Evolutionary conservation across 2,888 invertebrate species (phyloP), one percentile per base, ranked within the genome.

Genomic region (Mayetiola destructor): DNA sequence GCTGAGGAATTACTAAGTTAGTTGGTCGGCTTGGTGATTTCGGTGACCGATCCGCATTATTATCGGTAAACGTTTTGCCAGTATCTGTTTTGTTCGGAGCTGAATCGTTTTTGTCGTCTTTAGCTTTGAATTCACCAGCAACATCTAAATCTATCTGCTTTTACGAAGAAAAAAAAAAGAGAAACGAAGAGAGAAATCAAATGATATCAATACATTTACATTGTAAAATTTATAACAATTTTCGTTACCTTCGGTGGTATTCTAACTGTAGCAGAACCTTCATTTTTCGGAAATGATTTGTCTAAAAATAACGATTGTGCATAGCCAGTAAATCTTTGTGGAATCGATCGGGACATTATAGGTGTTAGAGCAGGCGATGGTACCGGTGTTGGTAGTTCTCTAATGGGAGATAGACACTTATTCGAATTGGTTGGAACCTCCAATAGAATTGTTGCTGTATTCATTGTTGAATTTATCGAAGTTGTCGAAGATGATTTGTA

Each of bases 321-420:
- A 40, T 21, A 56, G 8, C 42, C 39, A 18, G 42, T 18, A 39
- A 42, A 56, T 56, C 69, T 64, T 55, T 66, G 65, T 21, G 64
- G 65, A n/a, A n/a, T n/a, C n/a, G n/a, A n/a, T 61, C 77, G 66
- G 21, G 73, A 70, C 76, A 79, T 76, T 20, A 84, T 73, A 0
- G 85, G 85, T 1, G 84, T 84, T 14, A 84, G 76, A 16, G 82
- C 75, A 3, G 84, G 84, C 14, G 82, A 81, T 14, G 84, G 84
- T 56, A 82, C 75, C 5, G 84, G 84, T 4, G 85, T 85, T 3
- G 86, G 86, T 63, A 86, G 76, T 70, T 86, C 86, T 62, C 83
- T 75, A 62, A 88, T 88, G 1, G 87, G 87, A 56, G 86, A 86
- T 62, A 88, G 77, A 74, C 86, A 87, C 72, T 84, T 84, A 67